Evolutionary conservation across 2,113 vertebrate genomes (phyloP).

Genomic region (Struthidea cinerea): DNA sequence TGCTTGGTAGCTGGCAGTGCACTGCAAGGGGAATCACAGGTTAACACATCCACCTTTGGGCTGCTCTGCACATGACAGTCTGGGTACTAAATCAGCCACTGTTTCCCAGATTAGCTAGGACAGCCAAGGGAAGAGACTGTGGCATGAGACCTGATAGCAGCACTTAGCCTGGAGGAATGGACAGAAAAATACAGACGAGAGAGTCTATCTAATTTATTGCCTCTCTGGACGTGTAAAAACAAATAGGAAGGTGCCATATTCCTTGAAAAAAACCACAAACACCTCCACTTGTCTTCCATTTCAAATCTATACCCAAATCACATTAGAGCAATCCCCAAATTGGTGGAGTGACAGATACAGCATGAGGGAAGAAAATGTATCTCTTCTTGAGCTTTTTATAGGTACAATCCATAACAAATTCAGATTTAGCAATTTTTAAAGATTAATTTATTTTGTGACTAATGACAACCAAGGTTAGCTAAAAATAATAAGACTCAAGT

Average conservation of each 20-base stretch:
- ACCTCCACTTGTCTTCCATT: background rate
- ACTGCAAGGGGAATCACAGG: background rate
- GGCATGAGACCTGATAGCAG: background rate
- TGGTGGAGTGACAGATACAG: background rate
- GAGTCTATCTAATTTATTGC: background rate
- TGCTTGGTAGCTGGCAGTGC: background rate
- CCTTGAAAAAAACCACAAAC: background rate
- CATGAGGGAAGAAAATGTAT: background rate
- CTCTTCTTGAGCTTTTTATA: constrained; percentile 6
- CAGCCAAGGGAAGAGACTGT: background rate
- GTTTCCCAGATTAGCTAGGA: background rate
- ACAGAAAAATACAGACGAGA: background rate
- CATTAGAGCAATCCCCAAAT: background rate
- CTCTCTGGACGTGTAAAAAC: background rate
- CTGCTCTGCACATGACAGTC: background rate
- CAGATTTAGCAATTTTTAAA: background rate
- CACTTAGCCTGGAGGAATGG: background rate
- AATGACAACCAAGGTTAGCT: constrained; percentile 10
- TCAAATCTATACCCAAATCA: constrained; percentile 32
- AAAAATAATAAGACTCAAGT: background rate
- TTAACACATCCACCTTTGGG: background rate
- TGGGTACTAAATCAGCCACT: background rate
- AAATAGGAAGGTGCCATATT: background rate
- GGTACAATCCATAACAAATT: background rate
- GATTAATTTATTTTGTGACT: background rate